Conservation (phyloP, 2,113 vertebrate species). For the Gambusia holbrooki region DNA sequence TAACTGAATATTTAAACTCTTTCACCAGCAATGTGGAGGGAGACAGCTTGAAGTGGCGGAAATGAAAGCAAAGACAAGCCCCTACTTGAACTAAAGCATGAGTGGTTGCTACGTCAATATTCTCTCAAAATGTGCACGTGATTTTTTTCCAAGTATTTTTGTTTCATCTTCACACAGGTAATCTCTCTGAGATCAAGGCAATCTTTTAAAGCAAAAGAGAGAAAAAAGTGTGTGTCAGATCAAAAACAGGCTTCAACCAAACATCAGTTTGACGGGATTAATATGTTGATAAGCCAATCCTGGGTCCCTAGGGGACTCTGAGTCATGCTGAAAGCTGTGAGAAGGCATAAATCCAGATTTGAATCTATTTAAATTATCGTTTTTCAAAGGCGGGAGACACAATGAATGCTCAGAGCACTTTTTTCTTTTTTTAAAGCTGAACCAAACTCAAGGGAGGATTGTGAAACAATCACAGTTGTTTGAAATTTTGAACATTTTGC, state of each 20-base stretch:
- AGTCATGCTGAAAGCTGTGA: conserved; percentile 42
- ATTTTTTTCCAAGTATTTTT: conserved; percentile 36
- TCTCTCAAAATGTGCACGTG: conserved; percentile 22
- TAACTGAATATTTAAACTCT: conserved; percentile 29
- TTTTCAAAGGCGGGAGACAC: conserved; percentile 36
- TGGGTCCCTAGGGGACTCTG: conserved; percentile 31
- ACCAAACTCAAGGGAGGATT: conserved; percentile 28
- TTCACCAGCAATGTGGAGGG: conserved; percentile 12
- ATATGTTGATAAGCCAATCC: conserved; percentile 57
- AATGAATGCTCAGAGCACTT: conserved; percentile 3
- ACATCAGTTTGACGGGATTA: conserved; percentile 55
- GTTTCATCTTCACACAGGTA: conserved; percentile 41
- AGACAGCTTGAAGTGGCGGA: conserved; percentile 14
- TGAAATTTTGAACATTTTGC: conserved; percentile 8
- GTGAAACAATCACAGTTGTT: not conserved
- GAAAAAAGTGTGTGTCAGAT: conserved; percentile 49
- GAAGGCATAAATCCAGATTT: conserved; percentile 49
- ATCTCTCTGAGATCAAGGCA: conserved; percentile 32
- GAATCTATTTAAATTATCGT: conserved; percentile 61
- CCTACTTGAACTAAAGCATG: conserved; percentile 31
- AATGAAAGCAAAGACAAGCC: conserved; percentile 33
- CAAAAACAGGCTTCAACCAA: conserved; percentile 40
- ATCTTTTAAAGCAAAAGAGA: conserved; percentile 18
- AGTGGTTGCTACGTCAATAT: conserved; percentile 4
- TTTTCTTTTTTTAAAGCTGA: conserved; percentile 15